A percentile compares a stretch with the other conserved stretches of the same genome.
Conservation (phyloP, 37 sponge, comb jelly and placozoan species). For the Agelas oroides region DNA sequence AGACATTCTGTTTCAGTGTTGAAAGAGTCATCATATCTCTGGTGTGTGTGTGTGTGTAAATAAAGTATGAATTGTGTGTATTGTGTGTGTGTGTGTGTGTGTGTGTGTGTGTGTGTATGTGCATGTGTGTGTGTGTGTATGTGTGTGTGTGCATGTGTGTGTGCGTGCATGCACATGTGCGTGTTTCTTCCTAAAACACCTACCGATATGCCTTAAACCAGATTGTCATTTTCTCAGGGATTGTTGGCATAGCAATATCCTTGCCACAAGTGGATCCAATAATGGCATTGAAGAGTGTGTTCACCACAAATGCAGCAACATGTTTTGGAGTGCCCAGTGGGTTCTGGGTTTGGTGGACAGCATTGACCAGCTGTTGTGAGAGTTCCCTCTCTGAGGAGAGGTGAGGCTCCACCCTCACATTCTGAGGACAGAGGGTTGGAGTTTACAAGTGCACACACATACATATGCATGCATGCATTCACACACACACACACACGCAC, state of each 20-base stretch:
- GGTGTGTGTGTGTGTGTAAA: neutral
- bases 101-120: neutral
- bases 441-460: too few species aligned
- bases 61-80: too few species aligned
- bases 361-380: constrained; percentile 14
- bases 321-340: constrained; percentile 43
- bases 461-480: too few species aligned
- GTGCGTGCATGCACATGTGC: neutral
- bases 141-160: too few species aligned
- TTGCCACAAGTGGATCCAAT: constrained; percentile 26
- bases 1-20: constrained; percentile 53
- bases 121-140: neutral
- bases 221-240: neutral
- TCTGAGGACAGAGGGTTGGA: neutral
- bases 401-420: neutral
- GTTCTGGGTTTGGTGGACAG: constrained; percentile 16
- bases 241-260: neutral
- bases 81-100: too few species aligned
- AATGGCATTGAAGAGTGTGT: constrained; percentile 56
- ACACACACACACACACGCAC: too few species aligned
- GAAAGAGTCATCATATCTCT: constrained; percentile 58
- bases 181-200: neutral
- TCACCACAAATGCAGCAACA: constrained; percentile 49
- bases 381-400: neutral
- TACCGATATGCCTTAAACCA: constrained; percentile 67